Conservation (phyloP, 2,888 invertebrate genomes). For the Hedychridium roseum region DNA sequence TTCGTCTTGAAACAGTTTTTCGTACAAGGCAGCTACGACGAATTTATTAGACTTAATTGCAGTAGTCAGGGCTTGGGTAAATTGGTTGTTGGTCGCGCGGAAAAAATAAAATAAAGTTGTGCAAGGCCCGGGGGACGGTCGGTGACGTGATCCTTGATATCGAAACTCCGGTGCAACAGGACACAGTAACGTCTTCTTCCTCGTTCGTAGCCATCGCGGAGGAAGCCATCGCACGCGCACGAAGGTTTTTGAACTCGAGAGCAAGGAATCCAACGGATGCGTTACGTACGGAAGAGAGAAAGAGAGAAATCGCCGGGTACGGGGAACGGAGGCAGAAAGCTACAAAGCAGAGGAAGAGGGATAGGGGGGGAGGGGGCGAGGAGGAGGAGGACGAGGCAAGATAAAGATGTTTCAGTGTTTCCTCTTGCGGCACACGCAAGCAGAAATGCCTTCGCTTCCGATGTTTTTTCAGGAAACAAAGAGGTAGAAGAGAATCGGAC, state of each 20-base stretch:
- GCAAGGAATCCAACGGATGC: constrained; percentile 32
- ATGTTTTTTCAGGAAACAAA: constrained; percentile 35
- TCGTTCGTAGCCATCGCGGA: constrained; percentile 21
- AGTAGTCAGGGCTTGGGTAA: neutral
- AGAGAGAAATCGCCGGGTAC: constrained; percentile 13
- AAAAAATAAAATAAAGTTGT: neutral
- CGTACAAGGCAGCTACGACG: too few relatives aligned
- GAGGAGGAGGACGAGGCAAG: constrained; percentile 2
- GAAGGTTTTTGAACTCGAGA: constrained; percentile 40
- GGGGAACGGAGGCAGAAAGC: constrained; percentile 5
- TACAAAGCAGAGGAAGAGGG: neutral
- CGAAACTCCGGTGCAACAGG: constrained; percentile 1
- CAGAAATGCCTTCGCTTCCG: constrained; percentile 24
- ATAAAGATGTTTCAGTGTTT: constrained; percentile 32
- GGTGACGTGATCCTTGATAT: neutral
- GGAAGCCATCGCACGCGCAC: constrained; percentile 36
- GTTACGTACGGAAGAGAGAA: constrained; percentile 28
- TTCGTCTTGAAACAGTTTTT: too few relatives aligned
- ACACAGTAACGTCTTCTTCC: constrained; percentile 13
- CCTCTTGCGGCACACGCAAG: constrained; percentile 15
- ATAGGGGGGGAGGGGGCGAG: neutral
- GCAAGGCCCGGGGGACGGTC: neutral
- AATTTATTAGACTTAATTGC: too few relatives aligned
- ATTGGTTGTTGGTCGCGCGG: neutral
- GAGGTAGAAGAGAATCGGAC: neutral